Evolutionary conservation across 2,888 invertebrate species (phyloP), one percentile per base, ranked within the genome.

Genomic region (Coecobrya sp.): DNA sequence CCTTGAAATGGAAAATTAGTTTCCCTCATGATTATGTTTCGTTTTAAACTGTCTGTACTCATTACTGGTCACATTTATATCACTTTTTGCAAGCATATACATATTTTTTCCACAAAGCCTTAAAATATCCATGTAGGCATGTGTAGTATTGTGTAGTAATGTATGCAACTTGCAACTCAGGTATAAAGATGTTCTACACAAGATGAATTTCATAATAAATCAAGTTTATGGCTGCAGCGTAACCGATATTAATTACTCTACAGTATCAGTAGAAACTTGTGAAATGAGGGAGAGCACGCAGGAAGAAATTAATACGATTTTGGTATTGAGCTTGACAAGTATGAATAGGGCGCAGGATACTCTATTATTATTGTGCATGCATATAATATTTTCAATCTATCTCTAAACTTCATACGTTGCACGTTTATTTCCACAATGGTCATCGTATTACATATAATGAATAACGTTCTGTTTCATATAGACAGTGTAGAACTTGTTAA

Each of bases 201-300:
- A 27, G 49, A 52, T 22, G 25, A 25, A 76, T 52, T 16, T 49
- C 0, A 52, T 62, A 27, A 79, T 87, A 79, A 87, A 87, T 87
- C 87, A 87, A 45, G 27, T 87, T 87, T 79, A 62, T 87, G 76
- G 52, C 45, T 65, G 59, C 16, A 59, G 25, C 76, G 59, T 65
- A 79, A 87, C 87, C 59, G 68, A 62, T 79, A 87, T 87, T 87
- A 87, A 87, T 87, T 87, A 87, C 87, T 87, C 79, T 79, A 42
- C 87, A 79, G 13, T 8, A 70, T 52, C 55, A 73, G 36, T 30
- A 22, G 19, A 36, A 79, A 52, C 16, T 86, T 70, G 11, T 25
- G 22, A 36, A 62, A 86, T 52, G 45, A 85, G 62, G 0, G 65
- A 45, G 86, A 30, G 73, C 22, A 19, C 30, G n/a, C 62, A 62